Evolutionary conservation across 2,797 vertebrate species (phyloP).

Genomic region (Acanthiza pusilla): DNA sequence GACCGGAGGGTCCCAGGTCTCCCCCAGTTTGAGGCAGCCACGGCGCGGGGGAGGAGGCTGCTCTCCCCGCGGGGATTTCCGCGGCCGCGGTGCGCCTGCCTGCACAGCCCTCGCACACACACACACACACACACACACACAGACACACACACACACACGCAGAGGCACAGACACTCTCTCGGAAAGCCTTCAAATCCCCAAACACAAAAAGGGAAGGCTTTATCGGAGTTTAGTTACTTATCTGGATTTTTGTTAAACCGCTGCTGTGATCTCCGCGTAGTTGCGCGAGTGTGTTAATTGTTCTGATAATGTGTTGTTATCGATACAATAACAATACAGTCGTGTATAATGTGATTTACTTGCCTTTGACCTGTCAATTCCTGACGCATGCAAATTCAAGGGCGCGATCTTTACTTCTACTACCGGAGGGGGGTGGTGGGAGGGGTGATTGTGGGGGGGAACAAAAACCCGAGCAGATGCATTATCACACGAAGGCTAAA

Average conservation of each 20-base stretch:
- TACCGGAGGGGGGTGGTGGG: background rate
- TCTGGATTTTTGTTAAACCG: constrained; percentile 48
- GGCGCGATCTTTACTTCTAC: constrained; percentile 8
- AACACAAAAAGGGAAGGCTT: constrained; percentile 7
- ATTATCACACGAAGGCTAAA: background rate
- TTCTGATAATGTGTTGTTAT: constrained; percentile 46
- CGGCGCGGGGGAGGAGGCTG: background rate
- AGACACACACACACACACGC: background rate
- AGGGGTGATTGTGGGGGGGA: background rate
- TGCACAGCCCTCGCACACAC: background rate
- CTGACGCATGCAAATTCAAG: constrained; percentile 32
- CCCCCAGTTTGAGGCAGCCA: background rate
- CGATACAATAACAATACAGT: constrained; percentile 47
- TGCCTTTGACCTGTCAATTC: constrained; percentile 50
- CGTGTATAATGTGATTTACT: constrained; percentile 44
- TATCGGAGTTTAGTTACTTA: constrained; percentile 42
- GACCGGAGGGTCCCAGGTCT: background rate
- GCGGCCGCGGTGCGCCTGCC: background rate
- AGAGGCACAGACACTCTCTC: background rate
- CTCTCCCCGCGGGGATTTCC: background rate
- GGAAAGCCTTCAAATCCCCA: constrained; percentile 19
- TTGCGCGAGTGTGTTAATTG: constrained; percentile 35
- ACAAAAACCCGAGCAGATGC: background rate
- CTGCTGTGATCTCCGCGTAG: background rate
- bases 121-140: no score